These are phyloP conservation scores for Pangasius macronema DNA, from an alignment of 2,797 vertebrate genomes.

Conservation along the genomic window DNA sequence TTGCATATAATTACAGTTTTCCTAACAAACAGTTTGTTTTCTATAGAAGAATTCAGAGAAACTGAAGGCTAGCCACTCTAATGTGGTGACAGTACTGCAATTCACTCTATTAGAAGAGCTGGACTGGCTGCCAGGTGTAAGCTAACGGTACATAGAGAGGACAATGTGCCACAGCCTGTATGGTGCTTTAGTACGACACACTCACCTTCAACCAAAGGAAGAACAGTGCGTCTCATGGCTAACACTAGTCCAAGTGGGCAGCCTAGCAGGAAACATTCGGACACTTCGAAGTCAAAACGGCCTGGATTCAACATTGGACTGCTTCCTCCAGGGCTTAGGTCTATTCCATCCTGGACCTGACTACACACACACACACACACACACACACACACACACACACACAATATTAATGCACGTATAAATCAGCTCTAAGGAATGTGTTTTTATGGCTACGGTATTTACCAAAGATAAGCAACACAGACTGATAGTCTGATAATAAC, in stretches of 20 bases:
- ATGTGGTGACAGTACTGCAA: constrained; percentile 1
- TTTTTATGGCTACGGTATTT: neutral
- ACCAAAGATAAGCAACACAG: neutral
- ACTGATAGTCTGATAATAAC: neutral
- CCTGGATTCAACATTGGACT: constrained; percentile 83
- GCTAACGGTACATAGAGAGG: constrained; percentile 19
- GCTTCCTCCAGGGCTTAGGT: constrained; percentile 72
- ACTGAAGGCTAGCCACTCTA: neutral
- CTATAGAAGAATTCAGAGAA: neutral
- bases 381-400: neutral
- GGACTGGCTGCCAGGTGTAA: constrained; percentile 19
- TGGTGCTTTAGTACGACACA: neutral
- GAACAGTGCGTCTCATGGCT: constrained; percentile 94
- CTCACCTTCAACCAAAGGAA: constrained; percentile 89
- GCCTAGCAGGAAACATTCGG: constrained; percentile 94
- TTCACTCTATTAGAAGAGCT: neutral
- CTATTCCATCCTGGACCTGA: constrained; percentile 82
- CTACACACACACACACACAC: constrained; percentile 60
- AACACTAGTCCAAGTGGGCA: constrained; percentile 93
- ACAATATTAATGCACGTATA: neutral
- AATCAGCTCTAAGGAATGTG: neutral
- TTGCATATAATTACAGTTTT: neutral
- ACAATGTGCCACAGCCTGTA: constrained; percentile 20
- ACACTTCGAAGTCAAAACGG: constrained; percentile 93
- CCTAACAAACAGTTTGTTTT: constrained; percentile 14